Conservation (phyloP, 2,888 invertebrate genomes). For the Dorcus parallelipipedus region DNA sequence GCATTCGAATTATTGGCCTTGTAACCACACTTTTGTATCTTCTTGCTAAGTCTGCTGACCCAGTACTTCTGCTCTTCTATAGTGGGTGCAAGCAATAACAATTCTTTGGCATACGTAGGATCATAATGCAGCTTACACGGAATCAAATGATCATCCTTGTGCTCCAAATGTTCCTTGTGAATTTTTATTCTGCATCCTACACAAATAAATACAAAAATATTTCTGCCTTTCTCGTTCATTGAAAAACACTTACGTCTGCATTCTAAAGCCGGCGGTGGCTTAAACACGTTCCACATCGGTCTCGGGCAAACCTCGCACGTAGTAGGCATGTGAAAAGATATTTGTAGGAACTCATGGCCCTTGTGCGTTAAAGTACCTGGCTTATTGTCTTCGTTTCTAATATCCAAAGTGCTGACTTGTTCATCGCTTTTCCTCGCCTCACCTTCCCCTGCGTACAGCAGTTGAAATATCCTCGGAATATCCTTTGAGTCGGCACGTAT, state of each 20-base stretch:
- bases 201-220: constrained; percentile 2
- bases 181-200: constrained; percentile 93
- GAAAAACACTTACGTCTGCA: constrained; percentile 74
- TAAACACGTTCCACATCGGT: constrained; percentile 96
- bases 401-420: constrained; percentile 52
- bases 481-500: constrained; percentile 98
- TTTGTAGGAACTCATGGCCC: constrained; percentile 94
- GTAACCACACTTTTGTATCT: constrained; percentile 91
- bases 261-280: constrained; percentile 95
- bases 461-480: constrained; percentile 97
- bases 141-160: constrained; percentile 76
- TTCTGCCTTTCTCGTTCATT: not conserved
- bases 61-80: constrained; percentile 88
- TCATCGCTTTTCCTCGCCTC: constrained; percentile 80
- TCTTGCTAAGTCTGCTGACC: constrained; percentile 87
- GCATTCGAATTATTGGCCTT: constrained; percentile 72
- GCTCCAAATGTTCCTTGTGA: constrained; percentile 93
- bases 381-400: constrained; percentile 52
- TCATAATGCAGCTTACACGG: constrained; percentile 97
- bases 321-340: constrained; percentile 97
- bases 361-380: constrained; percentile 73
- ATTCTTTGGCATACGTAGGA: constrained; percentile 89
- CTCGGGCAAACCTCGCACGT: constrained; percentile 97
- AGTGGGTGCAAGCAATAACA: constrained; percentile 82
- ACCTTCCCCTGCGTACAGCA: constrained; percentile 96